Evolutionary conservation across 2,113 vertebrate genomes (phyloP), one percentile per base, ranked within the genome.

Genomic region (Cacatua alba): DNA sequence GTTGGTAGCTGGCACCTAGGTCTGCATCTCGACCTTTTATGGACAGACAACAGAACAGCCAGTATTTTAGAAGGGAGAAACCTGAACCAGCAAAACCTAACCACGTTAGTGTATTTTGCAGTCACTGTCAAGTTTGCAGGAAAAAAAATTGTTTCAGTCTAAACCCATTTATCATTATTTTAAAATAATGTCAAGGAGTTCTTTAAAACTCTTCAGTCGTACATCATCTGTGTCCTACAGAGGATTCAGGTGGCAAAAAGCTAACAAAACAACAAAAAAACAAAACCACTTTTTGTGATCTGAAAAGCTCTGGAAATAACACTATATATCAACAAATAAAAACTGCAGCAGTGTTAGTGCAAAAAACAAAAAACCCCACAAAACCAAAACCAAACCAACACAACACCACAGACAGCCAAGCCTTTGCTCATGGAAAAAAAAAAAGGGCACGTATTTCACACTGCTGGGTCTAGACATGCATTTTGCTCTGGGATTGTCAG

Each of bases 161-260:
- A 63, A 88, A 74, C 2, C 9, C 60, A 91, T 95, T 95, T 75
- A 68, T 91, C 72, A 64, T 57, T 84, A 74, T 84, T 91, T 62
- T 71, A 71, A 91, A 94, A 84, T 60, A 92, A 80, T 23, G 60
- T 71, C 91, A 95, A 86, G 48, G 49, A 91, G 62, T 46, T 92
- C 80, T 79, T 69, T 86, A 26, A 33, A 92, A 89, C 35, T 87
- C 83, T 67, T 91, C 62, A 46, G 64, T 84, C 83, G 48, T 82
- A 92, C 0, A 19, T 75, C 74, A 95, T 75, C 64, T 67, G 25
- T 51, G 55, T 63, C 64, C 82, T 79, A 81, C 28, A 88, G 80
- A 88, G 81, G 57, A 89, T 62, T 94, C 77, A 68, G 49, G 29
- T 71, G 29, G 79, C 17, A 92, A 92, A 88, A 74, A 67, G 23